Conservation (phyloP, 2,797 vertebrate genomes). For the Centroberyx gerrardi region DNA sequence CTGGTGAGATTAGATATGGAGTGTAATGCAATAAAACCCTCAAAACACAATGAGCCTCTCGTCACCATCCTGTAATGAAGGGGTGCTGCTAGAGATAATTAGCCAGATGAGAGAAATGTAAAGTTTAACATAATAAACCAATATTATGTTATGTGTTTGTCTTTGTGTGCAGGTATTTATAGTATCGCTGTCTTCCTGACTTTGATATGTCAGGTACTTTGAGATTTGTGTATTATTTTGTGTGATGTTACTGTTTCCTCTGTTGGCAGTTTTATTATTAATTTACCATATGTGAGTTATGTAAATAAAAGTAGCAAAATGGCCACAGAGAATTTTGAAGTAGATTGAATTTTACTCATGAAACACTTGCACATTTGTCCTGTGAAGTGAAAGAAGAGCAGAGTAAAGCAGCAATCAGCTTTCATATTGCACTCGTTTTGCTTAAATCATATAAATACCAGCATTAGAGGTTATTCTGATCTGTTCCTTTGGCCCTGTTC, state of each 20-base stretch:
- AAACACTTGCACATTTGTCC: constrained; percentile 28
- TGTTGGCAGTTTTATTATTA: not conserved
- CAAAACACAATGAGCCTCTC: constrained; percentile 38
- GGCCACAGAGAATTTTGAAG: constrained; percentile 33
- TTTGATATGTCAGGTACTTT: constrained; percentile 1
- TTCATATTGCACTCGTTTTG: constrained; percentile 22
- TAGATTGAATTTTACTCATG: constrained; percentile 10
- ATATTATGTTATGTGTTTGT: not conserved
- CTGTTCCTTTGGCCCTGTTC: constrained; percentile 22
- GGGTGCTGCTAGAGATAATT: constrained; percentile 33
- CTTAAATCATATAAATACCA: constrained; percentile 39
- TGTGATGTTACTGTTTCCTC: not conserved
- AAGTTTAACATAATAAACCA: constrained; percentile 24
- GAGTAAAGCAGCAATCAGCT: constrained; percentile 18
- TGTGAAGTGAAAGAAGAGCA: constrained; percentile 36
- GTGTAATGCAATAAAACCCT: constrained; percentile 50
- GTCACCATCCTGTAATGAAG: constrained; percentile 45
- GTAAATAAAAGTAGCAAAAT: constrained; percentile 21
- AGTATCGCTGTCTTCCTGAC: not conserved
- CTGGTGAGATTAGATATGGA: constrained; percentile 65
- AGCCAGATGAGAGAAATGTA: constrained; percentile 17
- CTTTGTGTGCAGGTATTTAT: not conserved
- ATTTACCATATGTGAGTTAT: constrained; percentile 44
- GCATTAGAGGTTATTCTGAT: constrained; percentile 24
- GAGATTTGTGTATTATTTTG: not conserved